Conservation (phyloP, 2,797 vertebrate genomes). For the Pitangus sulphuratus region DNA sequence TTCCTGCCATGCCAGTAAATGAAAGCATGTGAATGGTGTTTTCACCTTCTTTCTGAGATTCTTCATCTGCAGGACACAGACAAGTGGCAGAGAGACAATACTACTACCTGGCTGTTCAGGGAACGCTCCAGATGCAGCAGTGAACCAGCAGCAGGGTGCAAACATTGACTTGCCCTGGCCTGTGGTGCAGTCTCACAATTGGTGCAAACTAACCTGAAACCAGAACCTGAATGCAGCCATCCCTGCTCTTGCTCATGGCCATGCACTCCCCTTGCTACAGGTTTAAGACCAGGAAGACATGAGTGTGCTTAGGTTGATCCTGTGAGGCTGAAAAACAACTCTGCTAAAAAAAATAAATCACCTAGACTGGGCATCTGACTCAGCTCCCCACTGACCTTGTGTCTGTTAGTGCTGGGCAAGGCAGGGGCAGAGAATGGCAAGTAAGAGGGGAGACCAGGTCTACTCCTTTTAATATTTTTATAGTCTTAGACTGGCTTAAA, state of each 20-base stretch:
- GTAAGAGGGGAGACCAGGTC: background rate
- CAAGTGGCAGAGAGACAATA: background rate
- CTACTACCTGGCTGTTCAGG: background rate
- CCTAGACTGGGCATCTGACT: background rate
- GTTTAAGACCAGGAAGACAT: background rate
- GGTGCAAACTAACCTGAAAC: background rate
- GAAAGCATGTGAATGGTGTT: background rate
- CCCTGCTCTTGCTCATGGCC: background rate
- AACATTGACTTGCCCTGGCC: background rate
- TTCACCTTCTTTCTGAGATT: background rate
- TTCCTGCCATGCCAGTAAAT: background rate
- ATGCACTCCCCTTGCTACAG: background rate
- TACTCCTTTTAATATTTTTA: background rate
- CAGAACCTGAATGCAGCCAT: background rate
- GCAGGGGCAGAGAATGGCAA: background rate
- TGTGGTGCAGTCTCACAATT: background rate
- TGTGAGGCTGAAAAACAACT: background rate
- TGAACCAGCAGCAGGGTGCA: background rate
- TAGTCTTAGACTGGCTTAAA: background rate
- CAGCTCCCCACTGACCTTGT: fast-evolving
- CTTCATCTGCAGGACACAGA: background rate
- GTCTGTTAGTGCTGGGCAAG: background rate
- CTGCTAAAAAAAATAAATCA: background rate
- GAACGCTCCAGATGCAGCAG: background rate
- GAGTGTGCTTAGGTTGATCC: background rate